Evolutionary conservation across 2,797 vertebrate genomes (phyloP).

Genomic region (Siniperca undulata): DNA sequence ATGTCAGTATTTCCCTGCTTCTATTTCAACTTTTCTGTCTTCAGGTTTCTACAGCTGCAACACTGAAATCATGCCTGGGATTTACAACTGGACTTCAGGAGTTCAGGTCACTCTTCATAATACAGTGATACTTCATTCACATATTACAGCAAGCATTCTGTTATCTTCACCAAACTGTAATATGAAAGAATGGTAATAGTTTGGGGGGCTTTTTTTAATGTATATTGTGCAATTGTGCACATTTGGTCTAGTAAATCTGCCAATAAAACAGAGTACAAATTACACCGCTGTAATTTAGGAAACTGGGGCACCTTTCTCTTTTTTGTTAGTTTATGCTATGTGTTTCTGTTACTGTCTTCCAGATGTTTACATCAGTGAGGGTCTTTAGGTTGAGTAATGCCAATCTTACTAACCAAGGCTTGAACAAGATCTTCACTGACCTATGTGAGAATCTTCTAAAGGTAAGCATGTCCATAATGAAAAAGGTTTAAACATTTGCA

Average conservation of each 20-base stretch:
- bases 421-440: constrained; percentile 98
- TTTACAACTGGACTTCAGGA: constrained; percentile 96
- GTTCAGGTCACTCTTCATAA: constrained; percentile 88
- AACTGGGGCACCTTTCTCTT: not conserved
- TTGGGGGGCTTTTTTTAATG: not conserved
- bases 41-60: constrained; percentile 98
- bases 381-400: constrained; percentile 92
- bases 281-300: not conserved
- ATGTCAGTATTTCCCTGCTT: not conserved
- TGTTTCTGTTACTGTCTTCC: constrained; percentile 48
- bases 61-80: constrained; percentile 98
- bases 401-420: constrained; percentile 94
- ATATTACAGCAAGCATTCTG: not conserved
- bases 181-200: not conserved
- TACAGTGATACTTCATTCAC: not conserved
- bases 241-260: not conserved
- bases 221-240: not conserved
- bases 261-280: not conserved
- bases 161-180: not conserved
- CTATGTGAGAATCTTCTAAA: constrained; percentile 98
- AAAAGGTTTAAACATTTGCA: too few species aligned
- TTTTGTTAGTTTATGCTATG: constrained; percentile 9
- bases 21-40: constrained; percentile 26
- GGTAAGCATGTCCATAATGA: constrained; percentile 79
- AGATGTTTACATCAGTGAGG: constrained; percentile 99